Evolutionary conservation across 2,888 invertebrate species (phyloP), one percentile per base, ranked within the genome.

Genomic region (Parapristionchus giblindavisi): DNA sequence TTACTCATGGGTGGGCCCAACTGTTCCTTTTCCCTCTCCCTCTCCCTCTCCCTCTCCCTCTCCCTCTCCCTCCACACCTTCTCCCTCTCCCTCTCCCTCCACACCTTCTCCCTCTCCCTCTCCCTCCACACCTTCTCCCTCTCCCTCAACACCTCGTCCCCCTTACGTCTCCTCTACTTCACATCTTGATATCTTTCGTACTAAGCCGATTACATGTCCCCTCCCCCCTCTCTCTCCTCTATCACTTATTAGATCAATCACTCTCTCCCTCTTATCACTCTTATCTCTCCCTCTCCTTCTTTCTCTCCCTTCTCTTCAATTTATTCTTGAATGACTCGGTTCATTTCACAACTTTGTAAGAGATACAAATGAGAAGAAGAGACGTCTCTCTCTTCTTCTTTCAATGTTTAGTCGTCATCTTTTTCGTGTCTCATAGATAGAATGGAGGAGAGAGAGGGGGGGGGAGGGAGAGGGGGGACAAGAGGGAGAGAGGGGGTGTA

Each of bases 351-450:
- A 21, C 14, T 11, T 11, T 14, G 48, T 14, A 21, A 48, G 48
- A 48, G 48, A 14, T 48, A 48, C 48, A 21, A 48, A 21, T 11
- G 48, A 48, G 48, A 21, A 21, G 48, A 48, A 48, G 48, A 11
- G 11, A 48, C 14, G 21, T 6, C 21, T 34, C 36, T 32, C 34
- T 34, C 27, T 58, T 58, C 58, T 58, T 34, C 58, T 58, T 32
- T 58, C 29, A 21, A 58, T 58, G 32, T 58, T 58, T 58, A 58
- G 58, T 34, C 32, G 58, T 58, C 36, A 58, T 58, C n/a, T n/a
- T n/a, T n/a, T n/a, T n/a, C n/a, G n/a, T n/a, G n/a, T n/a, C n/a
- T n/a, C n/a, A n/a, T n/a, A n/a, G n/a, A n/a, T n/a, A n/a, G n/a
- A n/a, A n/a, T 58, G 36, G 17, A 2, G 34, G 24, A 6, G 38